Base-by-base conservation (phyloP, 2,888 invertebrate genomes). In the Polia nebulosa region DNA sequence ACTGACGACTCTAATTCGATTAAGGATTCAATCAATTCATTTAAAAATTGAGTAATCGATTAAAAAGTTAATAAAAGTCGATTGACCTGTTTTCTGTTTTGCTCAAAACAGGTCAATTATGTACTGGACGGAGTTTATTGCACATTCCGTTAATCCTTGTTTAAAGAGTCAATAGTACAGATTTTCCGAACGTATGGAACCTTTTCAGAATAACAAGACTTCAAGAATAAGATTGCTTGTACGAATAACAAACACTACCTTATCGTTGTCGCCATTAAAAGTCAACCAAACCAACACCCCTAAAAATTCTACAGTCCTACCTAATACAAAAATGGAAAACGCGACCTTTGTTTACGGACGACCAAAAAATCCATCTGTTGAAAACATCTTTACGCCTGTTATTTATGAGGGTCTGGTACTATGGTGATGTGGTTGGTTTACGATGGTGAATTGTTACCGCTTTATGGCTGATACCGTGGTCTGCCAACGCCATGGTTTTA, bases 391-490 rank as follows among this genome's bases (percentile, higher is more conserved):
- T 86, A 87, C 85, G 80, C 82, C 58, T 80, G 79, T 83, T 85
- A 85, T 90, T 89, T 88, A 89, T 82, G 85, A 58, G 60, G 66
- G 71, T 57, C 71, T 76, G 78, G 74, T 78, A 74, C 68, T 44
- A 63, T 47, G 65, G 72, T 83, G 81, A 82, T 84, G 85, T 84
- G 87, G 86, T 76, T 81, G 76, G 76, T 91, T 91, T 91, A 91
- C 87, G 90, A 87, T 83, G 83, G 82, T 86, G 85, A 88, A 87
- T 88, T 88, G 88, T 88, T 87, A 83, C 79, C 73, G 80, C 81
- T 81, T 91, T 90, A 80, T 74, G 60, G 72, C 78, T 72, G 80
- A 80, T 81, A 82, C 81, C 72, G 81, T 65, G 78, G 72, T 67
- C 72, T 76, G 67, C 79, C 47, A 67, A 74, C 74, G 78, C 75